These are phyloP conservation scores for Chymomyza fuscimana DNA, from an alignment of 2,888 invertebrate species.

Conservation along the genomic window DNA sequence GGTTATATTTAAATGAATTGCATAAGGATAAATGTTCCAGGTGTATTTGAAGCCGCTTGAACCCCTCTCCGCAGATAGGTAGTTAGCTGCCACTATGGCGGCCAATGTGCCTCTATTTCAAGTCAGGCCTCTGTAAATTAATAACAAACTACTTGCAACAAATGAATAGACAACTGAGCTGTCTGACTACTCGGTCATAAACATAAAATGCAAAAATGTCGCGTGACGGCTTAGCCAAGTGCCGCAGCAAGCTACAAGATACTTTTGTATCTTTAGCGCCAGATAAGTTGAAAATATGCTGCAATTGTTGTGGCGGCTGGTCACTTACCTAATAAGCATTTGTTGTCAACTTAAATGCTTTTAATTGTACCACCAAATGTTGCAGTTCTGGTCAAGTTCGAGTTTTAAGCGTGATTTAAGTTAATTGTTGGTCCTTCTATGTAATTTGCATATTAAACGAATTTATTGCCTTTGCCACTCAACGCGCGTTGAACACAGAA, in stretches of 20 bases:
- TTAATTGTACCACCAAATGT: neutral
- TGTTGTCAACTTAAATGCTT: neutral
- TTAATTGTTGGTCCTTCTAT: conserved; percentile 9
- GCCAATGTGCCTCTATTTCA: neutral
- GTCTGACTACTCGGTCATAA: conserved; percentile 14
- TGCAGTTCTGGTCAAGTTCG: neutral
- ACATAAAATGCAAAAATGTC: conserved; percentile 7
- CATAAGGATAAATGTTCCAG: conserved; percentile 41
- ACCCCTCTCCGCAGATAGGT: too few species aligned
- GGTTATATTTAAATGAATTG: conserved; percentile 36
- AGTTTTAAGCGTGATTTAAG: conserved; percentile 16
- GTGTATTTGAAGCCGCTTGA: conserved; percentile 4
- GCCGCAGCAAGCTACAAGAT: conserved; percentile 30
- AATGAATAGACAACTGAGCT: conserved; percentile 12
- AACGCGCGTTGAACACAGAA: conserved; percentile 27
- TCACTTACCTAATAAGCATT: neutral
- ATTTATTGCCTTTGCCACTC: conserved; percentile 50
- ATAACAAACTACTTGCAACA: conserved; percentile 25
- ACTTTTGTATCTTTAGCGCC: conserved; percentile 25
- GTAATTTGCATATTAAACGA: conserved; percentile 61
- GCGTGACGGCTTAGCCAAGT: neutral
- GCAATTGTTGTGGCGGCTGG: neutral
- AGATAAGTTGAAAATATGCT: conserved; percentile 19
- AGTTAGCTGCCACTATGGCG: too few species aligned
- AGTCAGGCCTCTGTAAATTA: conserved; percentile 20